Percentiles rank a stretch among this genome's conserved stretches.
phyloP scores from a whole-genome alignment of 2,113 vertebrate species.

The Sclerurus mexicanus region DNA sequence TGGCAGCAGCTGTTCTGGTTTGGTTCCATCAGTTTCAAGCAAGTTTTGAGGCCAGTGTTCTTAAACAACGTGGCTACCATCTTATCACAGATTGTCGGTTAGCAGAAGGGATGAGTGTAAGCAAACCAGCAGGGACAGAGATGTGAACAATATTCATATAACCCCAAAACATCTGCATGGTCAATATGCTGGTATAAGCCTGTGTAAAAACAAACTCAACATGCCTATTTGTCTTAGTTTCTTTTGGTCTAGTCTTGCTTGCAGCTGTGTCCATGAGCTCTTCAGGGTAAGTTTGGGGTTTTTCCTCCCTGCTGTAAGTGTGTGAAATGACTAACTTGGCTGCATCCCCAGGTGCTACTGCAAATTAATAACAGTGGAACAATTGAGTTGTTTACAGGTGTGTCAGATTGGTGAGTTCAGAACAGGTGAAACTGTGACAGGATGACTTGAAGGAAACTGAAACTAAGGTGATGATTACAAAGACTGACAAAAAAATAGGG shows the following conservation, averaged over 20 bases:
- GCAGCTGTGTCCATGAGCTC: rapidly evolving
- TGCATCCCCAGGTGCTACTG: not conserved
- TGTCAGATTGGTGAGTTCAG: not conserved
- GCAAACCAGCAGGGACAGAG: not conserved
- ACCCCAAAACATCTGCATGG: not conserved
- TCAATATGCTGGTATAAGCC: not conserved
- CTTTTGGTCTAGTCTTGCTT: not conserved
- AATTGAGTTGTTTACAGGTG: not conserved
- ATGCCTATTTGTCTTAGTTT: not conserved
- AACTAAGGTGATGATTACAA: not conserved
- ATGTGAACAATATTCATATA: rapidly evolving
- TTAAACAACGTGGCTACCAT: not conserved
- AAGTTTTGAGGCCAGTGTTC: not conserved
- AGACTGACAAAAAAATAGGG: conserved; percentile 7
- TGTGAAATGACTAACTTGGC: not conserved
- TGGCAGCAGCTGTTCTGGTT: not conserved
- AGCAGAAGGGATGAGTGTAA: not conserved
- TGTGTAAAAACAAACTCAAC: rapidly evolving
- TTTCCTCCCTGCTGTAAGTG: rapidly evolving
- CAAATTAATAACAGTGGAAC: not conserved
- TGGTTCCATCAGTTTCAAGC: not conserved
- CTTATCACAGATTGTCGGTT: not conserved
- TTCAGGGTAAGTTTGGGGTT: not conserved
- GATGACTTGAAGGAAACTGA: not conserved
- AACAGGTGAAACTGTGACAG: conserved; percentile 14